A percentile compares a stretch with the other conserved stretches of the same genome.
Evolutionary conservation across 2,888 invertebrate genomes (phyloP).

Genomic region (Cosmorhoe ocellata): DNA sequence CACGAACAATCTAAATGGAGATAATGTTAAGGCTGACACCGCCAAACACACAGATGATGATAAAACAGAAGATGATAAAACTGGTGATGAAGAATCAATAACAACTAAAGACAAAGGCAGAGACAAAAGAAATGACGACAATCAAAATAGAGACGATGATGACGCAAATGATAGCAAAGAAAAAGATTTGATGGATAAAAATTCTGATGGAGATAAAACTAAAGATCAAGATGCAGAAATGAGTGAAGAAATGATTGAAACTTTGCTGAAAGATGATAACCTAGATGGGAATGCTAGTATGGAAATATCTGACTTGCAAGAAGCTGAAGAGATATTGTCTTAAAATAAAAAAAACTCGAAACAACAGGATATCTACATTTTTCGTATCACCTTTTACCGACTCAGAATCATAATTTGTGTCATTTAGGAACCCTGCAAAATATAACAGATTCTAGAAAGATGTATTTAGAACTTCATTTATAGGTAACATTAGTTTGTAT

Average conservation of each 20-base stretch:
- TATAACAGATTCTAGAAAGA: too few relatives aligned
- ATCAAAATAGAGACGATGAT: conserved; percentile 4
- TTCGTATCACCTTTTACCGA: too few relatives aligned
- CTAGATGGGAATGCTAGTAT: conserved; percentile 32
- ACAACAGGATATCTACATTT: too few relatives aligned
- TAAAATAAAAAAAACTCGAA: conserved; percentile 6
- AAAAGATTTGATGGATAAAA: conserved; percentile 14
- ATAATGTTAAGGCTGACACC: conserved; percentile 9
- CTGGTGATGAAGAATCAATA: conserved; percentile 8
- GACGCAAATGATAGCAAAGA: conserved; percentile 16
- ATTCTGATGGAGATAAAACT: conserved; percentile 14
- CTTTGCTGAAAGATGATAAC: conserved; percentile 57
- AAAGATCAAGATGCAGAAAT: conserved; percentile 57
- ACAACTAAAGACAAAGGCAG: neutral
- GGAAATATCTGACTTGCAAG: conserved; percentile 30
- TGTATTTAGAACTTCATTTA: too few relatives aligned
- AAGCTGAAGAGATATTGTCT: conserved; percentile 25
- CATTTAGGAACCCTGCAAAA: too few relatives aligned
- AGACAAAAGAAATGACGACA: conserved; percentile 14
- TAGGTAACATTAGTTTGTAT: too few relatives aligned
- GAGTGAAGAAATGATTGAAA: conserved; percentile 66
- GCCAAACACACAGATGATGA: conserved; percentile 4
- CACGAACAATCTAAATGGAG: conserved; percentile 9
- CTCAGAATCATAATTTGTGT: too few relatives aligned
- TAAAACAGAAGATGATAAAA: conserved; percentile 6